Evolutionary conservation across 2,888 invertebrate genomes (phyloP).

Genomic region (Seira ritae): DNA sequence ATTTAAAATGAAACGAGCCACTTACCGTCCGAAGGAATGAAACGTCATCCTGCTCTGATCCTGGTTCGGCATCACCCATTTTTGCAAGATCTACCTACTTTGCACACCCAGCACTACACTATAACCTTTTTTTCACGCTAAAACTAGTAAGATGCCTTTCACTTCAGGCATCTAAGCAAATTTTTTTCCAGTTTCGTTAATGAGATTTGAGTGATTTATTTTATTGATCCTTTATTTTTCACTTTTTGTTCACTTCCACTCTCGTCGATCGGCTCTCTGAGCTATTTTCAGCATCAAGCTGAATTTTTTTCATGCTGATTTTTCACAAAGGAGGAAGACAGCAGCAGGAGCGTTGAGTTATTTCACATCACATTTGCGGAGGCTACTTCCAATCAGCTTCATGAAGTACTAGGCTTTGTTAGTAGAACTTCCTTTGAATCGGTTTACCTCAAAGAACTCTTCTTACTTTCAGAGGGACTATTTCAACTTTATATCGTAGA

Average conservation of each 20-base stretch:
- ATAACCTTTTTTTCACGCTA: background rate
- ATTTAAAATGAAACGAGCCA: slow-evolving; percentile 70
- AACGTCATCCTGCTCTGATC: slow-evolving; percentile 99
- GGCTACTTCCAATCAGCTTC: background rate
- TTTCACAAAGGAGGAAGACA: background rate
- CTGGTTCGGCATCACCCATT: slow-evolving; percentile 96
- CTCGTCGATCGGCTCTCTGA: background rate
- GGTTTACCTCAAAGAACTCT: background rate
- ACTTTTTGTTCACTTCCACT: background rate
- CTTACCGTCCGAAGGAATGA: slow-evolving; percentile 99
- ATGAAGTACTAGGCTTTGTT: too few species aligned
- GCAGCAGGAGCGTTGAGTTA: background rate
- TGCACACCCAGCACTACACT: background rate
- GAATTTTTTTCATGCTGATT: background rate
- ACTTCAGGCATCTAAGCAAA: background rate
- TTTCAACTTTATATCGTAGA: background rate
- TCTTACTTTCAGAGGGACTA: background rate
- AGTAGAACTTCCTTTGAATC: too few species aligned
- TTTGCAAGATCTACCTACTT: slow-evolving; percentile 15
- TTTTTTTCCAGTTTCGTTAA: background rate
- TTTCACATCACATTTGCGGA: background rate
- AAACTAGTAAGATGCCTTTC: background rate
- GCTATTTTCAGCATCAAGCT: slow-evolving; percentile 11
- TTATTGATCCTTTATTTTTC: slow-evolving; percentile 4
- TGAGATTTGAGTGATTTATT: slow-evolving; percentile 7